phyloP scores from a whole-genome alignment of 1,140 invertebrate species.

The Lordiphosa clarofinis region DNA sequence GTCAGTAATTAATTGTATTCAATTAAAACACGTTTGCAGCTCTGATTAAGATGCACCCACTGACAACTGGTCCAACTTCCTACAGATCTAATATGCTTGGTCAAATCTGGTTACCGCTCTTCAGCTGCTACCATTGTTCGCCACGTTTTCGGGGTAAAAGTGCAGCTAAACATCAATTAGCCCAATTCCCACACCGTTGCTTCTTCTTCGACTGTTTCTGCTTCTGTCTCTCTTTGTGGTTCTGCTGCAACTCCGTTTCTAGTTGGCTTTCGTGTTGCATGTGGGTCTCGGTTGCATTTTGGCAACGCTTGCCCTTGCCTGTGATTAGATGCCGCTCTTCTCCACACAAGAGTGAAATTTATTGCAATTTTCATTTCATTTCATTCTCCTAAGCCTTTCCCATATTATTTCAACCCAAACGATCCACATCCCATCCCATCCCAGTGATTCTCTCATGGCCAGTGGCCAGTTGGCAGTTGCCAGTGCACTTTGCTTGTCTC shows the following conservation, averaged over 20 bases:
- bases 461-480: conserved; percentile 20
- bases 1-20: conserved; percentile 78
- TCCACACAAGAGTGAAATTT: conserved; percentile 70
- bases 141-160: conserved; percentile 70
- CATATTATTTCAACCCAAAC: conserved; percentile 35
- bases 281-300: conserved; percentile 68
- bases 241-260: conserved; percentile 30
- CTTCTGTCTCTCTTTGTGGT: conserved; percentile 14
- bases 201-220: conserved; percentile 13
- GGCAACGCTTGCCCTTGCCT: conserved; percentile 62
- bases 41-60: conserved; percentile 63
- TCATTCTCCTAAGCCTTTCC: conserved; percentile 54
- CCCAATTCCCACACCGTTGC: conserved; percentile 71
- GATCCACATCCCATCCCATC: conserved; percentile 4
- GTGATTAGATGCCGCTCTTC: conserved; percentile 67
- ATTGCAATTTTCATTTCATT: conserved; percentile 72
- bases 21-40: conserved; percentile 52
- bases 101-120: conserved; percentile 17
- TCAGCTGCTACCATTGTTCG: conserved; percentile 25
- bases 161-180: conserved; percentile 78
- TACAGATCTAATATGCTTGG: conserved; percentile 55
- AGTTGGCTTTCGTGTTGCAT: conserved; percentile 51
- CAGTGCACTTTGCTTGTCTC: conserved; percentile 53
- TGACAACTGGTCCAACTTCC: conserved; percentile 25
- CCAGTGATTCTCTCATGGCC: conserved; percentile 9